Evolutionary conservation across 2,113 vertebrate genomes (phyloP).

Genomic region (Cyanistes caeruleus): DNA sequence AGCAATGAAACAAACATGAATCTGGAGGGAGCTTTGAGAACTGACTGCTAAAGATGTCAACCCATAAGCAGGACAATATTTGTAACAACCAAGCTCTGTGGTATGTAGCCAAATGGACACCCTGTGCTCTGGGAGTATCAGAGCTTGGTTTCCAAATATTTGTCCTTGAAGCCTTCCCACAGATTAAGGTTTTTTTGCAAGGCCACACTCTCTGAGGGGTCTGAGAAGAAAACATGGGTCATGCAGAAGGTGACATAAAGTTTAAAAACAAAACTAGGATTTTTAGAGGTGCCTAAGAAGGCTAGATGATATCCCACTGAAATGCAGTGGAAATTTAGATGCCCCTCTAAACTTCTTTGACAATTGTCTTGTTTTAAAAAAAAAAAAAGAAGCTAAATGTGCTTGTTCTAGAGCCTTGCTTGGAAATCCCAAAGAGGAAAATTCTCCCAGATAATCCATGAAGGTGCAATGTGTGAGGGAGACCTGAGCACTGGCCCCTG

Average conservation of each 20-base stretch:
- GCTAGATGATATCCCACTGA: background rate
- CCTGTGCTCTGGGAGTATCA: background rate
- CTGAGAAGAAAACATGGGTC: background rate
- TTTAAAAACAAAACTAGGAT: background rate
- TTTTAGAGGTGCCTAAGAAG: background rate
- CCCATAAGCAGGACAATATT: background rate
- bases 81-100: background rate
- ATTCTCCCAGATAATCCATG: background rate
- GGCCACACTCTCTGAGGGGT: background rate
- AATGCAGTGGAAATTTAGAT: background rate
- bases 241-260: background rate
- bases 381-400: background rate
- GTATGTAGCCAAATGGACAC: background rate
- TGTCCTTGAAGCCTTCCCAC: slow-evolving; percentile 6
- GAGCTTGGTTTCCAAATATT: background rate
- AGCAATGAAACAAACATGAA: background rate
- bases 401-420: background rate
- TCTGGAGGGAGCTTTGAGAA: background rate
- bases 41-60: background rate
- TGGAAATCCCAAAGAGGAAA: background rate
- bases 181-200: background rate
- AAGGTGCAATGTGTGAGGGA: fast-evolving
- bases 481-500: background rate
- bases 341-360: background rate
- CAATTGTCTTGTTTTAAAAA: background rate